Evolutionary conservation across 92 coral and sea anemone genomes (phyloP), one percentile per base, ranked within the genome.

Genomic region (Chrysogorgia sp.): DNA sequence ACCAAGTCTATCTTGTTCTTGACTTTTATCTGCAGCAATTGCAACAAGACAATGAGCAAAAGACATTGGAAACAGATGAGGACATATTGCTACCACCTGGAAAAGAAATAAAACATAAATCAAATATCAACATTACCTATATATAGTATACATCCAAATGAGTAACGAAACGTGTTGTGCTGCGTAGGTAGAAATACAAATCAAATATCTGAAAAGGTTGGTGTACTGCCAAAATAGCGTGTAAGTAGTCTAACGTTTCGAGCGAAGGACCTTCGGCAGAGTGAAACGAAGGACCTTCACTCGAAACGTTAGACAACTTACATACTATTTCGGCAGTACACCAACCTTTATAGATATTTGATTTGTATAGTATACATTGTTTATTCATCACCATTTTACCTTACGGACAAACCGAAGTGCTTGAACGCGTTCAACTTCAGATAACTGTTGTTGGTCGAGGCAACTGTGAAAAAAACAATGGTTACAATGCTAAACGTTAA

Each of bases 391-490:
- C n/a, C 14, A 47, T 32, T 28, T 68, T 59, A 92, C 97, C 96
- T 93, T 93, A 9, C 98, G 88, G 58, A 93, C 90, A 65, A 93
- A 87, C 31, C 98, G 78, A 22, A 93, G 85, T 34, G 98, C 98
- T 49, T 93, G 98, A 19, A 93, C 96, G 34, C 98, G 92, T 14
- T 93, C 98, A 61, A 93, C 98, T 70, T 93, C 98, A 91, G 84
- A 88, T 9, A 84, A 83, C 68, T 88, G 92, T 17, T 63, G 82
- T 57, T 88, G 82, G 53, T 93, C 97, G 78, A 93, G 87, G 10
- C 96, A 90, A 45, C 97, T 71, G 53, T 3, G 19, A 31, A 49
- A 52, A 90, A 63, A 31, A 77, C n/a, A n/a, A n/a, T n/a, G n/a
- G n/a, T n/a, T n/a, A n/a, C n/a, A n/a, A n/a, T n/a, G n/a, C n/a